Conservation (phyloP, 2,888 invertebrate species). For the Caenorhabditis wallacei region DNA sequence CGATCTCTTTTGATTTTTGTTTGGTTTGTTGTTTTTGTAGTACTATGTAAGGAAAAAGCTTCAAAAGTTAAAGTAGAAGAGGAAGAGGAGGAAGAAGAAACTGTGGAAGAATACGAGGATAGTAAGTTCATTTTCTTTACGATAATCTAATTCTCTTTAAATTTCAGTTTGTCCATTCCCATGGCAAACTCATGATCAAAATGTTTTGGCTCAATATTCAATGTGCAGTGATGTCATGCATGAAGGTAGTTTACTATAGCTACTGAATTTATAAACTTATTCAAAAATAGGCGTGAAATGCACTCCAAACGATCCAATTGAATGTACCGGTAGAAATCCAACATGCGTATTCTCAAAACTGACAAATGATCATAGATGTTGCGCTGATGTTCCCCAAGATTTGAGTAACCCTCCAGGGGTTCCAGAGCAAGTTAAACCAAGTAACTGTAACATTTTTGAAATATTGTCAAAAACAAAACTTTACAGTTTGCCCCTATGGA, state of each 20-base stretch:
- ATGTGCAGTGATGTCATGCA: conserved; percentile 74
- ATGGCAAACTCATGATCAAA: conserved; percentile 79
- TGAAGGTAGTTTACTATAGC: conserved; percentile 61
- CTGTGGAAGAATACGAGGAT: conserved; percentile 64
- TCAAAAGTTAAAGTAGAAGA: conserved; percentile 39
- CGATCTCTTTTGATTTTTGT: conserved; percentile 36
- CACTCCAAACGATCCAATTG: conserved; percentile 77
- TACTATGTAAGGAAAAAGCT: conserved; percentile 40
- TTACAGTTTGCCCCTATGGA: conserved; percentile 76
- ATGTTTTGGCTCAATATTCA: conserved; percentile 75
- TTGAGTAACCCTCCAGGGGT: conserved; percentile 75
- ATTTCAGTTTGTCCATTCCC: conserved; percentile 76
- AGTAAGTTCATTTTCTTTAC: conserved; percentile 61
- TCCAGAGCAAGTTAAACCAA: conserved; percentile 78
- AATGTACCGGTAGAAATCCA: conserved; percentile 78
- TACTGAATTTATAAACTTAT: neutral
- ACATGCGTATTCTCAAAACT: conserved; percentile 73
- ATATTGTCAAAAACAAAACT: neutral
- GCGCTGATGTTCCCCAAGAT: conserved; percentile 75
- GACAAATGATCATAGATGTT: conserved; percentile 75
- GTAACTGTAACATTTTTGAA: conserved; percentile 44
- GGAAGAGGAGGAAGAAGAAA: conserved; percentile 56
- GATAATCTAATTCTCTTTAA: neutral
- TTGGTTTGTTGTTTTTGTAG: conserved; percentile 45
- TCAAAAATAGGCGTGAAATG: conserved; percentile 69